Evolutionary conservation across 2,888 invertebrate genomes (phyloP).

Genomic region (Galeruca laticollis): DNA sequence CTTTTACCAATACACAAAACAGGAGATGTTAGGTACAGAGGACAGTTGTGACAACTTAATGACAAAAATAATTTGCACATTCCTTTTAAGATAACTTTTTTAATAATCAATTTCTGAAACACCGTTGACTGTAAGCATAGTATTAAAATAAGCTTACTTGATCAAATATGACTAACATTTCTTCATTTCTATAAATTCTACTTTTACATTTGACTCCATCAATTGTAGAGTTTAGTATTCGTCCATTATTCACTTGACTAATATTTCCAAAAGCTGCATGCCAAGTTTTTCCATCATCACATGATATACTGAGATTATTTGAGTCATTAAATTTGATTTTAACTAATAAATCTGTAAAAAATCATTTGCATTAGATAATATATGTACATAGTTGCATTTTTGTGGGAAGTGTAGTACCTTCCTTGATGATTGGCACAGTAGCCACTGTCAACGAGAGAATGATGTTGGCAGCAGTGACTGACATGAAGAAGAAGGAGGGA

Average conservation of each 20-base stretch:
- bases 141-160: constrained; percentile 65
- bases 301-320: constrained; percentile 67
- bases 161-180: constrained; percentile 75
- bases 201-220: constrained; percentile 70
- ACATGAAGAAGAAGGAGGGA: too few relatives aligned
- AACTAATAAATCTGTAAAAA: constrained; percentile 69
- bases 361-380: constrained; percentile 9
- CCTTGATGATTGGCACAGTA: too few relatives aligned
- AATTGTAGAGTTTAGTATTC: constrained; percentile 69
- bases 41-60: too few relatives aligned
- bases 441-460: too few relatives aligned
- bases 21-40: too few relatives aligned
- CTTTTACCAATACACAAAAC: too few relatives aligned
- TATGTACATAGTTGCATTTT: neutral
- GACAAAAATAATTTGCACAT: too few relatives aligned
- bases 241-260: constrained; percentile 61
- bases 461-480: too few relatives aligned
- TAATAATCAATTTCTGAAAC: too few relatives aligned
- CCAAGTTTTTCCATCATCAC: constrained; percentile 71
- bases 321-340: constrained; percentile 71
- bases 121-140: too few relatives aligned
- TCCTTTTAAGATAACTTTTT: too few relatives aligned
- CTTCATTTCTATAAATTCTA: constrained; percentile 71
- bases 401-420: too few relatives aligned
- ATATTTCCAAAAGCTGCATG: constrained; percentile 67